Conservation (phyloP, 2,797 vertebrate species). For the Oophaga sylvatica region DNA sequence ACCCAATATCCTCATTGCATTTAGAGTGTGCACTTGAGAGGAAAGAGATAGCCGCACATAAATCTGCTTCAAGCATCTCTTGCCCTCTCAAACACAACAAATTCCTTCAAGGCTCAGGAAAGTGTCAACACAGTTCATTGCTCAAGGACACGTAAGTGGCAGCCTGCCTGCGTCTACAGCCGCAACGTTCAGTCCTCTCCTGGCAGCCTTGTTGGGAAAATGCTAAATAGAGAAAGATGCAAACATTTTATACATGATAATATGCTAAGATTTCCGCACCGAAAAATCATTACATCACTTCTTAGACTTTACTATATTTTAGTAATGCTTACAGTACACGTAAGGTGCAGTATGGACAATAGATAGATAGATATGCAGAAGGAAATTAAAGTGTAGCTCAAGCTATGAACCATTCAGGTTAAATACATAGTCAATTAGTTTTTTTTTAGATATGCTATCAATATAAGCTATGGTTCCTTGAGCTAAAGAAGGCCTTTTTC, state of each 20-base stretch:
- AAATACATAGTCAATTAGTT: no score
- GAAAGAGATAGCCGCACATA: conserved; percentile 44
- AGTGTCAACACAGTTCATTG: background rate
- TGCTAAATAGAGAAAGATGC: conserved; percentile 16
- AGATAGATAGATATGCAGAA: no score
- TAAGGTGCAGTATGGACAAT: background rate
- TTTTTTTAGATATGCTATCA: no score
- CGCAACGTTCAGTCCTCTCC: conserved; percentile 43
- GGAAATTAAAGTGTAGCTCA: no score
- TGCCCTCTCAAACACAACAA: conserved; percentile 13
- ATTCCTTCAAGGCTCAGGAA: conserved; percentile 39
- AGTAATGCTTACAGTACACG: background rate
- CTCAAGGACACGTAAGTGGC: conserved; percentile 35
- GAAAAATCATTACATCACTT: conserved; percentile 14
- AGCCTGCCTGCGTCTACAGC: conserved; percentile 34
- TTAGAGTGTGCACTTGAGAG: conserved; percentile 42
- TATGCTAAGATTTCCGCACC: conserved; percentile 4
- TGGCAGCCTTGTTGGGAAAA: conserved; percentile 41
- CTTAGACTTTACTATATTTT: background rate
- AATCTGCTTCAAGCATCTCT: conserved; percentile 54
- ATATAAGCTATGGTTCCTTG: no score
- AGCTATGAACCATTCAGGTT: no score
- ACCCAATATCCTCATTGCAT: conserved; percentile 46
- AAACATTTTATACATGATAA: conserved; percentile 34
- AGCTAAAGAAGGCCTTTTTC: no score